phyloP scores from a whole-genome alignment of 2,797 vertebrate species.

The Melanotaenia boesemani region DNA sequence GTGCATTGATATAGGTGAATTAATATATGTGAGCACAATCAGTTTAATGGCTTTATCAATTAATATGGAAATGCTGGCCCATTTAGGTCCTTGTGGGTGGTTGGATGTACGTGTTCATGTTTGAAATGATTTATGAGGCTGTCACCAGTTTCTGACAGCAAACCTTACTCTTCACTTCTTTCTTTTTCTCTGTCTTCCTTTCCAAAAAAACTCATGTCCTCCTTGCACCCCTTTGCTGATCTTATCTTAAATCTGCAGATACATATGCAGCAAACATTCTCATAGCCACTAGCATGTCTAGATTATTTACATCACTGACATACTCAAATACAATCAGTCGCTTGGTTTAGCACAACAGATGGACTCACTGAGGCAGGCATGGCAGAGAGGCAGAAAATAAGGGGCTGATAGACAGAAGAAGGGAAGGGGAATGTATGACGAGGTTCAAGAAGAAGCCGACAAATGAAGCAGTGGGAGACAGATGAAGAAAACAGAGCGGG shows the following conservation, averaged over 20 bases:
- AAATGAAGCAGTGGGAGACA: constrained; percentile 50
- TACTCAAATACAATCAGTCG: constrained; percentile 54
- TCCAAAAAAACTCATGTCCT: constrained; percentile 22
- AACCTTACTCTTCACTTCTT: constrained; percentile 15
- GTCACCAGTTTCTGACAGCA: constrained; percentile 15
- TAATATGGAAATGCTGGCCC: constrained; percentile 19
- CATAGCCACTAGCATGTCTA: constrained; percentile 24
- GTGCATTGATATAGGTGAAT: constrained; percentile 15
- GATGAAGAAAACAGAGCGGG: constrained; percentile 64
- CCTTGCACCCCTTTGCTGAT: not conserved
- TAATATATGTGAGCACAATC: constrained; percentile 9
- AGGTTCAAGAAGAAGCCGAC: constrained; percentile 47
- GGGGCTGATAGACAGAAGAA: constrained; percentile 25
- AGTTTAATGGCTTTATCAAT: constrained; percentile 23
- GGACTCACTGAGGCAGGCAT: constrained; percentile 54
- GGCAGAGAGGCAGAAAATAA: constrained; percentile 28
- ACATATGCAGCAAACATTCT: constrained; percentile 12
- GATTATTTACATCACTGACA: constrained; percentile 54
- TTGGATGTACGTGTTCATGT: constrained; percentile 18
- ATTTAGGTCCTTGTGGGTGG: constrained; percentile 17
- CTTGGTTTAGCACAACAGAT: constrained; percentile 72
- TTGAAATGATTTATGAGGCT: constrained; percentile 46
- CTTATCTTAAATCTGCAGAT: constrained; percentile 4
- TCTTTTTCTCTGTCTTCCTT: constrained; percentile 19
- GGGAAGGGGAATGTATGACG: constrained; percentile 30